These are phyloP conservation scores for Eupeodes latifasciatus DNA, from an alignment of 2,888 invertebrate species.

Conservation along the genomic window DNA sequence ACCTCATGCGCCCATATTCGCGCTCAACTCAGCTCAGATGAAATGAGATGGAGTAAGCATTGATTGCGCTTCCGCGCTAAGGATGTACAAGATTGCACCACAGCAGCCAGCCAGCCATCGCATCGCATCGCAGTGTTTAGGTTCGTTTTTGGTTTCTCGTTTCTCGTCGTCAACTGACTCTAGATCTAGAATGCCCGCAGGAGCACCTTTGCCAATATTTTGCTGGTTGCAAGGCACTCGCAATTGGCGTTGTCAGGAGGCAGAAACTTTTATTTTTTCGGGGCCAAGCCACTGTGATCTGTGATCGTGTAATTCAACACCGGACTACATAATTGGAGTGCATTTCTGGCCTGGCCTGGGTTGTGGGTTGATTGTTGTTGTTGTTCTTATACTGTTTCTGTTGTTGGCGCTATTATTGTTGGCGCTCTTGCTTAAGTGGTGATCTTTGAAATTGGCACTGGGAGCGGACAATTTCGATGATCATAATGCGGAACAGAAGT, in stretches of 20 bases:
- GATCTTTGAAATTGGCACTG: constrained; percentile 76
- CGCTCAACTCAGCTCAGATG: constrained; percentile 32
- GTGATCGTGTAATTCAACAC: constrained; percentile 76
- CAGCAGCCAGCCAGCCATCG: neutral
- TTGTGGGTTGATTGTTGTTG: constrained; percentile 64
- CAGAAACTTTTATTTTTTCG: constrained; percentile 46
- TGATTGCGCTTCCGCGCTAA: constrained; percentile 69
- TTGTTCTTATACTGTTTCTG: neutral
- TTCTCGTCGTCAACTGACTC: neutral
- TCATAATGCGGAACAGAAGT: constrained; percentile 71
- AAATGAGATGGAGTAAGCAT: constrained; percentile 69
- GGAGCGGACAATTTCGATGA: constrained; percentile 74
- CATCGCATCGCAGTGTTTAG: constrained; percentile 24
- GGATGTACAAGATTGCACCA: constrained; percentile 65
- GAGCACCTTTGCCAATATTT: constrained; percentile 35
- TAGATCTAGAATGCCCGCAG: constrained; percentile 50
- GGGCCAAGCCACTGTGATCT: constrained; percentile 68
- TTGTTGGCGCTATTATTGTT: constrained; percentile 33
- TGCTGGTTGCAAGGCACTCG: constrained; percentile 32
- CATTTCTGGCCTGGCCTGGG: constrained; percentile 41
- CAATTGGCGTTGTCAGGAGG: constrained; percentile 76
- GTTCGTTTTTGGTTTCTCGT: neutral
- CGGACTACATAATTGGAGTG: constrained; percentile 76
- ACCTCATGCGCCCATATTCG: constrained; percentile 62
- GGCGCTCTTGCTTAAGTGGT: constrained; percentile 71